Conservation (phyloP, 2,888 invertebrate genomes). For the Petrolisthes cinctipes region DNA sequence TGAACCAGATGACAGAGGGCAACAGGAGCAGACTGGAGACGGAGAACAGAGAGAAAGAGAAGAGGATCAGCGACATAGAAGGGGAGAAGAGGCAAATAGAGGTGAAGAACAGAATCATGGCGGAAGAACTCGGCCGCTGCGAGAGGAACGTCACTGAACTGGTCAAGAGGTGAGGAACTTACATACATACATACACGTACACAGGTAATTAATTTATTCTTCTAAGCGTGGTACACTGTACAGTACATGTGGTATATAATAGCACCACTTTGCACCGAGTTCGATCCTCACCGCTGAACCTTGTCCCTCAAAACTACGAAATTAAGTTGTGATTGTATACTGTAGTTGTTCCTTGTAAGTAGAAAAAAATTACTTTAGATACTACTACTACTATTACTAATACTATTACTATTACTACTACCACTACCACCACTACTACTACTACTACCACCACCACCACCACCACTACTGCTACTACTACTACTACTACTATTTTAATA, state of each 20-base stretch:
- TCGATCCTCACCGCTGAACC: too few relatives aligned
- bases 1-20: neutral
- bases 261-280: too few relatives aligned
- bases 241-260: too few relatives aligned
- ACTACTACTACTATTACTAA: neutral
- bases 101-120: neutral
- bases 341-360: neutral
- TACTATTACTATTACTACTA: neutral
- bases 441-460: neutral
- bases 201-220: too few relatives aligned
- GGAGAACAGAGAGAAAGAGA: neutral
- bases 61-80: neutral
- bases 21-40: neutral
- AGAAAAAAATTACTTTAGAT: neutral
- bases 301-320: too few relatives aligned
- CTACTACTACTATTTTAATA: neutral
- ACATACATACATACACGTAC: neutral
- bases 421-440: neutral
- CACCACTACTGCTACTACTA: neutral
- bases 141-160: neutral
- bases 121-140: neutral
- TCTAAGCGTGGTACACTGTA: too few relatives aligned
- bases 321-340: too few relatives aligned
- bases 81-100: constrained; percentile 2
- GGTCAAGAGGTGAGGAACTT: neutral